These are phyloP conservation scores for Scaptomyza pallida DNA, from an alignment of 1,140 invertebrate species.

Conservation along the genomic window DNA sequence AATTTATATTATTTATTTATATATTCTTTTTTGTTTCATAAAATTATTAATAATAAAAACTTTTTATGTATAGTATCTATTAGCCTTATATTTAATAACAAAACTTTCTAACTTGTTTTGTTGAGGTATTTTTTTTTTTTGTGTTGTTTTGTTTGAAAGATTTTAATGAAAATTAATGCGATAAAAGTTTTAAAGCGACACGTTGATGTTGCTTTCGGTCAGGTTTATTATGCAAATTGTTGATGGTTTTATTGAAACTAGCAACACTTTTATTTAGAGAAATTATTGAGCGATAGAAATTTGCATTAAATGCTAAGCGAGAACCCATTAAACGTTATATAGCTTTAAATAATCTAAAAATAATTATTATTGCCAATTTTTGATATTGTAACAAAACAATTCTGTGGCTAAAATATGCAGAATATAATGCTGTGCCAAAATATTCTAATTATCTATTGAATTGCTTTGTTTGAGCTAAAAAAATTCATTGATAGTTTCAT, in stretches of 20 bases:
- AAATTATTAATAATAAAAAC: no score
- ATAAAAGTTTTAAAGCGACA: slow-evolving; percentile 13
- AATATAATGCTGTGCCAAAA: no score
- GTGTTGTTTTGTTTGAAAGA: slow-evolving; percentile 8
- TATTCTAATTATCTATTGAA: background rate
- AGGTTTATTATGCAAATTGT: slow-evolving; percentile 53
- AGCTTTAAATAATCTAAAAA: slow-evolving; percentile 4
- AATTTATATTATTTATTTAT: no score
- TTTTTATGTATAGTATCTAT: background rate
- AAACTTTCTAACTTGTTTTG: slow-evolving; percentile 7
- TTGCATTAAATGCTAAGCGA: slow-evolving; percentile 15
- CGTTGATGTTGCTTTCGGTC: slow-evolving; percentile 16
- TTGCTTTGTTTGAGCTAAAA: background rate
- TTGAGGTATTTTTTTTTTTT: no score
- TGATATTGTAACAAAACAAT: background rate
- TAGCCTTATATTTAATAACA: background rate
- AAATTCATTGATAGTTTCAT: no score
- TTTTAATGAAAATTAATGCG: slow-evolving; percentile 49
- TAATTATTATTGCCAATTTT: background rate
- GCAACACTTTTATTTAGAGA: slow-evolving; percentile 37
- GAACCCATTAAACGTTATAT: background rate
- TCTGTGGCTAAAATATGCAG: background rate
- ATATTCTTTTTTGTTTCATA: no score
- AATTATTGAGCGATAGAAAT: slow-evolving; percentile 42
- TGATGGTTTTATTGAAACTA: slow-evolving; percentile 41